These are phyloP conservation scores for Sitta carolinensis DNA, from an alignment of 2,797 vertebrate genomes.

Conservation along the genomic window DNA sequence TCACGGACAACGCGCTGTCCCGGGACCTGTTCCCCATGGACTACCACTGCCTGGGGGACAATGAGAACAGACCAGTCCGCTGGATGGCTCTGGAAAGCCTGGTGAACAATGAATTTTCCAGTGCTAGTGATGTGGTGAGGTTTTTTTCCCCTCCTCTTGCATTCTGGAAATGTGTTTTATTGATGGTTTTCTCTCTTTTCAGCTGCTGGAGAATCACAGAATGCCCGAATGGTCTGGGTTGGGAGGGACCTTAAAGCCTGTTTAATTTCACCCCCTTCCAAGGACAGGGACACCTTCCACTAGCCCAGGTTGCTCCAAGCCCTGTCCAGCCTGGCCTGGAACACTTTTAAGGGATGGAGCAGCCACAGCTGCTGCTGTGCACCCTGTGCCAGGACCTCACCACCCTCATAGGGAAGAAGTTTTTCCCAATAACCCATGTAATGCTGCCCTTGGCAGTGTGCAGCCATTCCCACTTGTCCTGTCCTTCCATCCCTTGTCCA, in stretches of 20 bases:
- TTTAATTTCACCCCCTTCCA: neutral
- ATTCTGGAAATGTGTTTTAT: neutral
- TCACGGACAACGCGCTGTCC: constrained; percentile 95
- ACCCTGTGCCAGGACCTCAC: neutral
- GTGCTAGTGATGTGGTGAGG: constrained; percentile 94
- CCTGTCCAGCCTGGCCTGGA: neutral
- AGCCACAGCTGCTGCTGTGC: neutral
- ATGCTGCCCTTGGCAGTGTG: neutral
- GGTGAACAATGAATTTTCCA: constrained; percentile 97
- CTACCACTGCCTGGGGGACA: constrained; percentile 98
- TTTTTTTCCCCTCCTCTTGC: accelerated
- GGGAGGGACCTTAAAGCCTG: accelerated
- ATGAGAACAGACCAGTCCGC: constrained; percentile 95
- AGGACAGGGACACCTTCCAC: neutral
- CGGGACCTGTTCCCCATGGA: constrained; percentile 99
- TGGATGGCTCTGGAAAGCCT: constrained; percentile 99
- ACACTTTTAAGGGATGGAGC: neutral
- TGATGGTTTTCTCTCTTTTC: neutral
- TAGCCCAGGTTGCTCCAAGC: neutral
- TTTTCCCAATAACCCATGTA: too few species aligned
- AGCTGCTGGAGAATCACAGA: neutral
- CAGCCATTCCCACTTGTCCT: neutral
- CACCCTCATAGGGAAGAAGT: accelerated
- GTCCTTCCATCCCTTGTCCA: accelerated
- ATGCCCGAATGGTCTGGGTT: neutral